Evolutionary conservation across 2,888 invertebrate species (phyloP).

Genomic region (Carabus problematicus): DNA sequence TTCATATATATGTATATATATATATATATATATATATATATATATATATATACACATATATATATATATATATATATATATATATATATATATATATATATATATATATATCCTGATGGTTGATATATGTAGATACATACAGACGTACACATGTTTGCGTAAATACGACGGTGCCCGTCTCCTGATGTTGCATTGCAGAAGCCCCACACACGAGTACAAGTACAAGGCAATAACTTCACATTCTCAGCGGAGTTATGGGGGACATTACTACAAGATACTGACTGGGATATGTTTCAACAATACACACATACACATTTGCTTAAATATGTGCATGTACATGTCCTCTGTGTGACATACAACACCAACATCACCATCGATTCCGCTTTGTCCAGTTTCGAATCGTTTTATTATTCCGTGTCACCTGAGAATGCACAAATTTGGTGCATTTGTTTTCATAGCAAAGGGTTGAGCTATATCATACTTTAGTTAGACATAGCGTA

Average conservation of each 20-base stretch:
- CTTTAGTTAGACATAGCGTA: too few relatives aligned
- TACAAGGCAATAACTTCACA: constrained; percentile 54
- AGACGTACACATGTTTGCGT: neutral
- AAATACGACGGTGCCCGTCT: neutral
- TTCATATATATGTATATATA: neutral
- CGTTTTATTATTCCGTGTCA: too few relatives aligned
- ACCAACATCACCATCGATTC: constrained; percentile 53
- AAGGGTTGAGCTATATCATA: too few relatives aligned
- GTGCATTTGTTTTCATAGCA: neutral
- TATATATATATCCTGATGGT: neutral
- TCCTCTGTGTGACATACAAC: too few relatives aligned
- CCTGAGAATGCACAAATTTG: neutral
- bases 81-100: neutral
- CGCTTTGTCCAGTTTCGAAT: constrained; percentile 51
- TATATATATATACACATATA: too few relatives aligned
- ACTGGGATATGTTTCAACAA: too few relatives aligned
- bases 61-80: neutral
- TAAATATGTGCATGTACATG: too few relatives aligned
- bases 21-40: neutral
- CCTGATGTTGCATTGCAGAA: constrained; percentile 13
- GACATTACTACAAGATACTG: constrained; percentile 51
- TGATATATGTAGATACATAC: neutral
- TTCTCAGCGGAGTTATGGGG: constrained; percentile 53
- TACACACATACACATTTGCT: too few relatives aligned
- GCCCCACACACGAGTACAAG: constrained; percentile 54